Evolutionary conservation across 2,113 vertebrate species (phyloP).

Genomic region (Cebidichthys violaceus): DNA sequence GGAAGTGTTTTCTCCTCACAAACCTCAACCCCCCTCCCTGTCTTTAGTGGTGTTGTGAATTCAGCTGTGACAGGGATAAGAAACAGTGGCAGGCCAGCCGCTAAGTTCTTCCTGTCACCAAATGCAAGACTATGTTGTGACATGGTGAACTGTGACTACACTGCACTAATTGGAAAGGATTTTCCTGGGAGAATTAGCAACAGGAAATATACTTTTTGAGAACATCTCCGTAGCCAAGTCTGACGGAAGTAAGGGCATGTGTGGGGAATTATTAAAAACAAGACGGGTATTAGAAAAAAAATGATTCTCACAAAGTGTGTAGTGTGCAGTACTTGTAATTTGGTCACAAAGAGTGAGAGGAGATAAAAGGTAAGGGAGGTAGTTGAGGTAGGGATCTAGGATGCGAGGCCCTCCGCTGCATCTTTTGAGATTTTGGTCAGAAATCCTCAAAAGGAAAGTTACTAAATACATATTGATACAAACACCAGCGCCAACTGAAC

Average conservation of each 20-base stretch:
- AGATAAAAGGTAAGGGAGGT: not conserved
- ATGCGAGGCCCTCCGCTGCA: not conserved
- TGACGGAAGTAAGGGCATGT: conserved; percentile 23
- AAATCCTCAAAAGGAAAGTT: not conserved
- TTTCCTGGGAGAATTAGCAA: conserved; percentile 59
- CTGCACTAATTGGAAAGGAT: conserved; percentile 67
- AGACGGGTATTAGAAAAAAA: not conserved
- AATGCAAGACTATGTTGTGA: conserved; percentile 37
- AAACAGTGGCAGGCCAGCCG: conserved; percentile 39
- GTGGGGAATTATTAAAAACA: not conserved
- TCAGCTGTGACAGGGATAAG: conserved; percentile 63
- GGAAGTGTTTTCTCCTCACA: conserved; percentile 47
- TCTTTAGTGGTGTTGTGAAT: conserved; percentile 51
- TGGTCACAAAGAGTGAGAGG: not conserved
- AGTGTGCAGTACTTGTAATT: not conserved
- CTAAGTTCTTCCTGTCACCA: conserved; percentile 59
- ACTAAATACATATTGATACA: not conserved
- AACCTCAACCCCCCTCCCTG: not conserved
- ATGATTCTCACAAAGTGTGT: not conserved
- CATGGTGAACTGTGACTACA: conserved; percentile 54
- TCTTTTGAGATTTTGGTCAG: not conserved
- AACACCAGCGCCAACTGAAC: not conserved
- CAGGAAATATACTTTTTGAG: conserved; percentile 28
- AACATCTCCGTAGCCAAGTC: conserved; percentile 43
- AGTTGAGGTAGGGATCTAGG: not conserved